Evolutionary conservation across 2,113 vertebrate genomes (phyloP).

Genomic region (Tricholaema leucomelas): DNA sequence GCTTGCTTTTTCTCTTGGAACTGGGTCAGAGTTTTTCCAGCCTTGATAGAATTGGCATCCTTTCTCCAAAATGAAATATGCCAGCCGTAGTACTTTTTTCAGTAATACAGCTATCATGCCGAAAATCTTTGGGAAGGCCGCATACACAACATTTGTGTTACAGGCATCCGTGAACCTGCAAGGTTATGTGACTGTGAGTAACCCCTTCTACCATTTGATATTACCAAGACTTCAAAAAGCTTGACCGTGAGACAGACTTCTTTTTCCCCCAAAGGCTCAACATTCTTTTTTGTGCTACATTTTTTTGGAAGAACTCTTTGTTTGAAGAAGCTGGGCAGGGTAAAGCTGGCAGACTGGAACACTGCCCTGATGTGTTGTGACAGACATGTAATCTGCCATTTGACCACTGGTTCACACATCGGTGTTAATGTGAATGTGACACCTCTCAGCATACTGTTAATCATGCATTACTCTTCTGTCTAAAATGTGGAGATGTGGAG

Average conservation of each 20-base stretch:
- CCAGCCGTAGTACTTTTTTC: constrained; percentile 62
- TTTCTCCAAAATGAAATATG: constrained; percentile 52
- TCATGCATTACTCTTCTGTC: constrained; percentile 69
- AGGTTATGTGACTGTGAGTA: constrained; percentile 36
- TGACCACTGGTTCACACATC: constrained; percentile 71
- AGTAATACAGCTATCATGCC: constrained; percentile 43
- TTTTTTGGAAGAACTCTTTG: constrained; percentile 63
- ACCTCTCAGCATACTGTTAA: constrained; percentile 70
- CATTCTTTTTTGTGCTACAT: constrained; percentile 48
- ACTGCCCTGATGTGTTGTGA: constrained; percentile 73
- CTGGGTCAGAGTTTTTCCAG: constrained; percentile 65
- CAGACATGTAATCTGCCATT: constrained; percentile 70
- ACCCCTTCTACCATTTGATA: constrained; percentile 44
- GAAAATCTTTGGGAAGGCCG: constrained; percentile 52
- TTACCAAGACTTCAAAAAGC: constrained; percentile 28
- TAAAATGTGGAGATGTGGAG: constrained; percentile 63
- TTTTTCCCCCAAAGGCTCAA: constrained; percentile 54
- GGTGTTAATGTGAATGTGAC: constrained; percentile 69
- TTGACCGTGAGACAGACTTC: constrained; percentile 58
- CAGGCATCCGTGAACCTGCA: constrained; percentile 8
- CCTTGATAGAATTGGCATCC: constrained; percentile 61
- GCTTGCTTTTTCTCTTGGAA: constrained; percentile 61
- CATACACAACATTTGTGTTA: not conserved
- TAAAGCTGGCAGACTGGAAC: constrained; percentile 72
- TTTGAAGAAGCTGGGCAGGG: constrained; percentile 69